Evolutionary conservation across 2,113 vertebrate species (phyloP).

Genomic region (Vanacampus margaritifer): DNA sequence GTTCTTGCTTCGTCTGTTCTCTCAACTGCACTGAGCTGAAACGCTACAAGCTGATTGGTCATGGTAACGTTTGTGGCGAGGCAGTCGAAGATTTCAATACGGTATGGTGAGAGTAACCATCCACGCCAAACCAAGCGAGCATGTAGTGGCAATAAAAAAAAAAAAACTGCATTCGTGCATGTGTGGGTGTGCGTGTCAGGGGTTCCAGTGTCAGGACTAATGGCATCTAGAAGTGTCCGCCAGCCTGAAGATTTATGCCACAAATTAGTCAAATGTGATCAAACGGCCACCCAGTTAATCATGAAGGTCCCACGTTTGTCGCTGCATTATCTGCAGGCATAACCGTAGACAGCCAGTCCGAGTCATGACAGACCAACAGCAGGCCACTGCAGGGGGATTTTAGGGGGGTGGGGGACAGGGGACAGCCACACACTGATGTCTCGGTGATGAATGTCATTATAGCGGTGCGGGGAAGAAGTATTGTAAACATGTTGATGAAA

Average conservation of each 20-base stretch:
- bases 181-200: constrained; percentile 43
- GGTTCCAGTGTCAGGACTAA: constrained; percentile 71
- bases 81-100: neutral
- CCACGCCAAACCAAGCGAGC: neutral
- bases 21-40: no score
- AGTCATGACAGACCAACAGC: constrained; percentile 67
- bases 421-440: constrained; percentile 65
- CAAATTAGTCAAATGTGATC: constrained; percentile 84
- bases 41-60: no score
- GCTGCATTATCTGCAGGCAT: constrained; percentile 76
- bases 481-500: constrained; percentile 66
- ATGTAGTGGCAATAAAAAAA: neutral
- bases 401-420: constrained; percentile 34
- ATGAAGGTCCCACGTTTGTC: constrained; percentile 76
- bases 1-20: no score
- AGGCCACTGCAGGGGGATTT: constrained; percentile 74
- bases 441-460: constrained; percentile 80
- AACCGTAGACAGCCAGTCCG: constrained; percentile 81
- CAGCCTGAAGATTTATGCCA: constrained; percentile 79
- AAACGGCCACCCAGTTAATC: constrained; percentile 82
- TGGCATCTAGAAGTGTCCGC: constrained; percentile 66
- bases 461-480: constrained; percentile 60
- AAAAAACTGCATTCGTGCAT: neutral
- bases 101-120: neutral
- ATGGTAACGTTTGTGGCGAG: no score